A percentile compares a stretch with the other conserved stretches of the same genome.
These are phyloP conservation scores for Columba livia DNA, from an alignment of 2,113 vertebrate species.

Conservation along the genomic window DNA sequence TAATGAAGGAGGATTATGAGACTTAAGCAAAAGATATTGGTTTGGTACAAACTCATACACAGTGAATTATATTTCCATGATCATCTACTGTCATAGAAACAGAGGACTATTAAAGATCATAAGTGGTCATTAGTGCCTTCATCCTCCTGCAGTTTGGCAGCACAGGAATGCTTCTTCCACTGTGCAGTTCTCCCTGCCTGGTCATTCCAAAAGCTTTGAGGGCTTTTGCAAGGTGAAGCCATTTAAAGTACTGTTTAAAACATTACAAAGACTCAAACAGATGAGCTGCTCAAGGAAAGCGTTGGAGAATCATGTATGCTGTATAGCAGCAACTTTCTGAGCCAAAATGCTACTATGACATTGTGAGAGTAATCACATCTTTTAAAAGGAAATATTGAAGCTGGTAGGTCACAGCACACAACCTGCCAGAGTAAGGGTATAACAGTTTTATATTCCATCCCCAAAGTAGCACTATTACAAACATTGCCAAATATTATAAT, in stretches of 20 bases:
- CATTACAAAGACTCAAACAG: neutral
- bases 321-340: neutral
- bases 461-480: neutral
- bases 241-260: neutral
- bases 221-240: neutral
- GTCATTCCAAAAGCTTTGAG: neutral
- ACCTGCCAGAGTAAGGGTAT: neutral
- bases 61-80: neutral
- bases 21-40: neutral
- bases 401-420: neutral
- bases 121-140: neutral
- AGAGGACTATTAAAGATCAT: neutral
- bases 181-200: rapidly evolving
- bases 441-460: neutral
- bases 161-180: neutral
- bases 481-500: neutral
- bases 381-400: neutral
- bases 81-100: neutral
- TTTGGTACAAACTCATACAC: neutral
- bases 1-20: neutral
- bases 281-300: neutral
- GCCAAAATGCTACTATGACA: rapidly evolving
- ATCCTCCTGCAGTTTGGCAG: neutral
- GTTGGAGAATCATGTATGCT: rapidly evolving
- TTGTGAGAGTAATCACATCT: neutral